A percentile compares a stretch with the other conserved stretches of the same genome.
phyloP scores from a whole-genome alignment of 2,888 invertebrate species.

The Odontomyia ornata region DNA sequence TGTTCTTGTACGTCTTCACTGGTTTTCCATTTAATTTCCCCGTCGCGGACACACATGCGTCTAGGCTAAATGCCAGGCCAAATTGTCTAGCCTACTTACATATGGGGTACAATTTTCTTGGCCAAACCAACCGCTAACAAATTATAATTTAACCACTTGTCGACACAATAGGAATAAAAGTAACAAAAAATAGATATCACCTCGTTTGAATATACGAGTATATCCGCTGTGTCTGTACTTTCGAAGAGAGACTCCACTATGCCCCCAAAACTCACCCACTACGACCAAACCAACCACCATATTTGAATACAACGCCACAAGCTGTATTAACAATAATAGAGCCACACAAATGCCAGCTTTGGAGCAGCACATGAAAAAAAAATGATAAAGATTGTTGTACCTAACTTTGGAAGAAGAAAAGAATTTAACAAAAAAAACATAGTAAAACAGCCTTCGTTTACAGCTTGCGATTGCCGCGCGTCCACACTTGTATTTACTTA shows the following conservation, averaged over 20 bases:
- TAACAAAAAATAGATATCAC: background rate
- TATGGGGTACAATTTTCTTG: conserved; percentile 10
- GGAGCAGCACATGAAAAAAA: background rate
- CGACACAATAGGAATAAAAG: background rate
- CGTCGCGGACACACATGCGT: conserved; percentile 1
- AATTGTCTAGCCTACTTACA: background rate
- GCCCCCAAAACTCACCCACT: conserved; percentile 29
- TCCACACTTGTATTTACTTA: conserved; percentile 38
- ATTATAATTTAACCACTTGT: background rate
- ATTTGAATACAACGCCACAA: conserved; percentile 15
- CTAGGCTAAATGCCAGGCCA: conserved; percentile 25
- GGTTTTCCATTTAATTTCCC: conserved; percentile 34
- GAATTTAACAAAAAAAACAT: no score
- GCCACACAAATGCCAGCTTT: conserved; percentile 12
- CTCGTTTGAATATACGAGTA: no score
- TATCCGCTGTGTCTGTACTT: background rate
- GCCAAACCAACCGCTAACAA: conserved; percentile 3
- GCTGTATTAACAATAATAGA: conserved; percentile 32
- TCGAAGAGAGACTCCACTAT: conserved; percentile 14
- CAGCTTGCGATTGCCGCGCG: conserved; percentile 8
- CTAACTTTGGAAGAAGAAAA: conserved; percentile 7
- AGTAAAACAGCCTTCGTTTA: conserved; percentile 29
- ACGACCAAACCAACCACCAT: background rate
- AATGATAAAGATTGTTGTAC: conserved; percentile 36
- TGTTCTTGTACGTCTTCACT: background rate